Conservation (phyloP, 2,797 vertebrate species). For the Tokudaia muenninki region DNA sequence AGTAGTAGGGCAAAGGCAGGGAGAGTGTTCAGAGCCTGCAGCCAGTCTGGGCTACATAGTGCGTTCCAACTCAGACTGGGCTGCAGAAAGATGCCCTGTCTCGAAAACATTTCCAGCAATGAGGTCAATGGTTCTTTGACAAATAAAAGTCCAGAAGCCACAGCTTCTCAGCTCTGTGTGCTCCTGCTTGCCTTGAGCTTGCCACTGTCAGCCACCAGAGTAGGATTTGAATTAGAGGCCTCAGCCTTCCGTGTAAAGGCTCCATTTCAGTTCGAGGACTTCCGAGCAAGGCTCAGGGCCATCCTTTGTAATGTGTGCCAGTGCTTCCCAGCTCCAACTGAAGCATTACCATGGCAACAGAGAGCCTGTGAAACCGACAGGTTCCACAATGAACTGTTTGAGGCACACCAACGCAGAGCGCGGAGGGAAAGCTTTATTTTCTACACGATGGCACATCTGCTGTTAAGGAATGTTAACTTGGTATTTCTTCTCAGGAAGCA, state of each 20-base stretch:
- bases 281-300: background rate
- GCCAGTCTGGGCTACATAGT: background rate
- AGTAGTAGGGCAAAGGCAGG: background rate
- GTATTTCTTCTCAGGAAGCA: background rate
- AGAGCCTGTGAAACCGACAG: background rate
- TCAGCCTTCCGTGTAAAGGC: too few species aligned
- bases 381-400: background rate
- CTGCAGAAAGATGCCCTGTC: background rate
- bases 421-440: background rate
- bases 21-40: background rate
- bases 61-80: background rate
- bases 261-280: background rate
- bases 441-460: accelerated
- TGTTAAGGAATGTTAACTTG: background rate
- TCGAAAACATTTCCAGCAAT: background rate
- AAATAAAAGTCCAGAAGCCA: background rate
- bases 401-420: background rate
- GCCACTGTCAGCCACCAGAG: background rate
- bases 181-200: background rate
- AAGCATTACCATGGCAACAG: slow-evolving; percentile 48
- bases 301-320: background rate
- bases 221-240: background rate
- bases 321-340: background rate
- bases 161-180: background rate
- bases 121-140: background rate